Percentiles rank a stretch among this genome's conserved stretches.
These are phyloP conservation scores for Enchytraeus crypticus DNA, from an alignment of 2,888 invertebrate genomes.

Conservation along the genomic window DNA sequence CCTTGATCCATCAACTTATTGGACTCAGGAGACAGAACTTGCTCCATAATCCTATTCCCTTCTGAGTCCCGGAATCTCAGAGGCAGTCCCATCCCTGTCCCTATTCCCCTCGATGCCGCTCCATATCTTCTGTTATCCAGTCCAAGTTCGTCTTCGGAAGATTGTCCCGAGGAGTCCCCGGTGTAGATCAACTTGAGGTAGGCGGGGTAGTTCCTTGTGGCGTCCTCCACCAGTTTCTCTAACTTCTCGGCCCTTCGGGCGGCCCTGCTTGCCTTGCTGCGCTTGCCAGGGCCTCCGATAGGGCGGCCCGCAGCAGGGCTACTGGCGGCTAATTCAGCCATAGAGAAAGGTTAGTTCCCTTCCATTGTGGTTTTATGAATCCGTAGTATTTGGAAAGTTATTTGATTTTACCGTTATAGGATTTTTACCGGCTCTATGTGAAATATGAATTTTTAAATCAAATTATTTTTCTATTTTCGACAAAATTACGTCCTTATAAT, in stretches of 20 bases:
- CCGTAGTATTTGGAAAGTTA: too few relatives aligned
- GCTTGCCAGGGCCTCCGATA: too few relatives aligned
- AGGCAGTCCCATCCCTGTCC: neutral
- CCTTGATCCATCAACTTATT: neutral
- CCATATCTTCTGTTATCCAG: neutral
- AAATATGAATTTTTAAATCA: too few relatives aligned
- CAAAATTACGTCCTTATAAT: too few relatives aligned
- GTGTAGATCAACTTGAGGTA: slow-evolving; percentile 28
- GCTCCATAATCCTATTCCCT: neutral
- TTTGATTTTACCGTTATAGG: too few relatives aligned
- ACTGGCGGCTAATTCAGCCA: too few relatives aligned
- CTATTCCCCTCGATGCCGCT: neutral
- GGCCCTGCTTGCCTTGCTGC: slow-evolving; percentile 2
- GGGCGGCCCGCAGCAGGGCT: too few relatives aligned
- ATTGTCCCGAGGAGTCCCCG: slow-evolving; percentile 24
- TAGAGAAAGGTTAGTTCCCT: too few relatives aligned
- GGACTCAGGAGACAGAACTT: neutral
- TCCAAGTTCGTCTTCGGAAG: slow-evolving; percentile 12
- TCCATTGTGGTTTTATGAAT: too few relatives aligned
- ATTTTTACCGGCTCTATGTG: too few relatives aligned
- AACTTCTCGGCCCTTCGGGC: slow-evolving; percentile 15
- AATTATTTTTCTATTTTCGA: too few relatives aligned
- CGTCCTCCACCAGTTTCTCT: slow-evolving; percentile 20
- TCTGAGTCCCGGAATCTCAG: neutral
- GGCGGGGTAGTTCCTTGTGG: slow-evolving; percentile 23